Evolutionary conservation across 2,113 vertebrate genomes (phyloP), one percentile per base, ranked within the genome.

Genomic region (Saimiri boliviensis): DNA sequence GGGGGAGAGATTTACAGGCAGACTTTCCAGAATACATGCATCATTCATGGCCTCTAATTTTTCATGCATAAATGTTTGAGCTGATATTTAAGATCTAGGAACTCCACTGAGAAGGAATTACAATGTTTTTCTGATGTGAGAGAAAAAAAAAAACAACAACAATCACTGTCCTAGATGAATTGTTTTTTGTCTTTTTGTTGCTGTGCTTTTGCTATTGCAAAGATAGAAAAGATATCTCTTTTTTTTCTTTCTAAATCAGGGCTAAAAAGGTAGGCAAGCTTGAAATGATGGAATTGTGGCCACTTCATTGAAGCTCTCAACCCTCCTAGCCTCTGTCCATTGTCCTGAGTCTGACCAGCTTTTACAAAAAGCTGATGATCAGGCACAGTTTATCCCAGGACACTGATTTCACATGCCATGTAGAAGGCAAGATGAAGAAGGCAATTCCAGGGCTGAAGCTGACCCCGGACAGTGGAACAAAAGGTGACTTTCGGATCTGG

Each of bases 31-130:
- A 97, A 92, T 40, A 79, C 92, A 98, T 98, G 95, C 95, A 98
- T 98, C 98, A 98, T 98, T 98, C 96, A 98, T 98, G 90, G 93
- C 68, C 87, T 95, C 98, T 98, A 97, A 98, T 98, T 98, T 98
- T 96, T 98, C 97, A 98, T 97, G 97, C 97, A 98, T 98, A 98
- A 98, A 98, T 97, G 95, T 98, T 97, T 97, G 97, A 97, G 93
- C 89, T 98, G 97, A 95, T 97, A 97, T 97, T 98, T 96, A 98
- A 95, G 97, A 97, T 96, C 89, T 85, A 97, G 93, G 87, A 97
- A 97, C 97, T 97, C 97, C 95, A 56, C 86, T 60, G 81, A 95
- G 97, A 98, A 94, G 90, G 96, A 97, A 97, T 95, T 97, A 97
- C 21, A 97, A 87, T 97, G 92, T 96, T 97, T 97, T 97, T 95